Evolutionary conservation across 2,113 vertebrate species (phyloP).

Genomic region (Poeciliopsis prolifica): DNA sequence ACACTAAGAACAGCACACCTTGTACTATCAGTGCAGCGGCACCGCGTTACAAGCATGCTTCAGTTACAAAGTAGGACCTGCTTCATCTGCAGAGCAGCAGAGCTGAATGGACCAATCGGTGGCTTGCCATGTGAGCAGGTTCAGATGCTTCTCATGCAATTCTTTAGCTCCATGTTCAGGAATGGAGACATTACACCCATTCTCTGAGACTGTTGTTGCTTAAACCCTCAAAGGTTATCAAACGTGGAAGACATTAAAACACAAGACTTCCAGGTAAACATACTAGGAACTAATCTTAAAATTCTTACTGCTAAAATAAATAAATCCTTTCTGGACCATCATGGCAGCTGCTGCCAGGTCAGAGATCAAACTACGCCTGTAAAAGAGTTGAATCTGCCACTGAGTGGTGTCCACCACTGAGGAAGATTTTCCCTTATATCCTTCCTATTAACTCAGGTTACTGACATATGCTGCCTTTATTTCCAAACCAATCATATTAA

Average conservation of each 20-base stretch:
- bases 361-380: background rate
- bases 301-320: background rate
- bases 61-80: background rate
- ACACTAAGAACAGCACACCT: slow-evolving; percentile 41
- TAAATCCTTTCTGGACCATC: background rate
- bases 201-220: background rate
- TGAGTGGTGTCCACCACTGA: background rate
- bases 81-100: background rate
- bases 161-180: background rate
- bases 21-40: background rate
- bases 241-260: background rate
- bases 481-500: background rate
- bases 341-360: background rate
- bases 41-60: background rate
- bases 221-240: background rate
- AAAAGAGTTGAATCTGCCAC: background rate
- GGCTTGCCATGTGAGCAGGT: background rate
- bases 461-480: background rate
- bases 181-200: background rate
- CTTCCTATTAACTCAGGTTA: background rate
- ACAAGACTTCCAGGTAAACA: background rate
- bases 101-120: background rate
- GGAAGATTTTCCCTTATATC: background rate
- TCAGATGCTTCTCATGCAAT: background rate
- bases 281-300: background rate